phyloP scores from a whole-genome alignment of 2,113 vertebrate genomes.

The Saguinus midas region DNA sequence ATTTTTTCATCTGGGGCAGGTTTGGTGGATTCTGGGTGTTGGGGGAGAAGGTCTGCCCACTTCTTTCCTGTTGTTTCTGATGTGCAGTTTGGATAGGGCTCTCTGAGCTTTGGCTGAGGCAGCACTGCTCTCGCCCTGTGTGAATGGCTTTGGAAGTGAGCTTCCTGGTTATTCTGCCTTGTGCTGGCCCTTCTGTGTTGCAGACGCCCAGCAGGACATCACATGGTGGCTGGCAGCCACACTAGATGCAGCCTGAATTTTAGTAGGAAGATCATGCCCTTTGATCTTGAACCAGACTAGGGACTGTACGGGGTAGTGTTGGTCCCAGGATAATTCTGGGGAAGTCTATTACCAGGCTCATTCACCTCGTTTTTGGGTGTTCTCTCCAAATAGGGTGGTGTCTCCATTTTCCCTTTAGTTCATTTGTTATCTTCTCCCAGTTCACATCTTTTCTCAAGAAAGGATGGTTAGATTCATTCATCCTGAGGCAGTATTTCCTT shows the following conservation, averaged over 20 bases:
- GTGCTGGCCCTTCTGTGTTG: background rate
- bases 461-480: background rate
- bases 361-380: background rate
- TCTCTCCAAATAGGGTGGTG: background rate
- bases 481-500: background rate
- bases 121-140: background rate
- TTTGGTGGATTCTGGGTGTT: background rate
- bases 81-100: background rate
- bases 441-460: background rate
- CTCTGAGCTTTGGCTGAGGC: background rate
- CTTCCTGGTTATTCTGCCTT: background rate
- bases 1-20: background rate
- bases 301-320: background rate
- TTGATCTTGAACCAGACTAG: background rate
- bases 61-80: constrained; percentile 45
- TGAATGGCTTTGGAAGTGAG: background rate
- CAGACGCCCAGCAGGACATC: background rate
- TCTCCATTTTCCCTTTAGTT: background rate
- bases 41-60: background rate
- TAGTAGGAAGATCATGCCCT: constrained; percentile 16
- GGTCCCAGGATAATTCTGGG: background rate
- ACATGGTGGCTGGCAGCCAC: background rate
- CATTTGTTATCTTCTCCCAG: background rate
- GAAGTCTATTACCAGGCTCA: background rate
- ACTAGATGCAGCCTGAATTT: background rate